Evolutionary conservation across 2,113 vertebrate species (phyloP), one percentile per base, ranked within the genome.

Genomic region (Colossoma macropomum): DNA sequence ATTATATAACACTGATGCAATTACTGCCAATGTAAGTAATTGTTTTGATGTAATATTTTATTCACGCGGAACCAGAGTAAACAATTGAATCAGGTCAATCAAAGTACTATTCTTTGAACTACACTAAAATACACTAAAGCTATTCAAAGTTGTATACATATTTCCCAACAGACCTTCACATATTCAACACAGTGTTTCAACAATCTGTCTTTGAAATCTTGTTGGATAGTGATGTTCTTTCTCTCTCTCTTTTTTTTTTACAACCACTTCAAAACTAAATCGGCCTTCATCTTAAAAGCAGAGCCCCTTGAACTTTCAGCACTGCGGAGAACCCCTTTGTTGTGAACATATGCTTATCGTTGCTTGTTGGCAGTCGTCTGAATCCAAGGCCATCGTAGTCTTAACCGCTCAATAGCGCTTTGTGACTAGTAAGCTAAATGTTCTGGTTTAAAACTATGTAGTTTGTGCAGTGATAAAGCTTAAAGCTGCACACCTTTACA

Each of bases 271-370:
- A 81, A 62, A 80, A 74, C 59, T 75, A n/a, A 48, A 62, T 50
- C 28, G 65, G 32, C 70, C 45, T 27, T 27, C 45, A 60, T 54
- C 28, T 70, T 34, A 75, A 76, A 75, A 17, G 7, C 12, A 30
- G 32, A 82, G 75, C 15, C 73, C 50, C 41, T 73, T 82, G 45
- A 62, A 81, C 63, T 65, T 76, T 82, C 59, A 60, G 48, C 66
- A 80, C 59, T 63, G 32, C 6, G 48, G 19, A 28, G 72, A 75
- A 63, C 52, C 66, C 62, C 71, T 77, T 85, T 81, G 59, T 77
- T 83, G 71, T 74, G 48, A 81, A 60, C 80, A 88, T 79, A 70
- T 80, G 81, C 71, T 77, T 84, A 82, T 84, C 70, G 7, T 84
- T 60, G 45, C 28, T 77, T 79, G 34, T 66, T 83, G 73, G 80